Evolutionary conservation across 2,797 vertebrate species (phyloP), one percentile per base, ranked within the genome.

Genomic region (Betta splendens): DNA sequence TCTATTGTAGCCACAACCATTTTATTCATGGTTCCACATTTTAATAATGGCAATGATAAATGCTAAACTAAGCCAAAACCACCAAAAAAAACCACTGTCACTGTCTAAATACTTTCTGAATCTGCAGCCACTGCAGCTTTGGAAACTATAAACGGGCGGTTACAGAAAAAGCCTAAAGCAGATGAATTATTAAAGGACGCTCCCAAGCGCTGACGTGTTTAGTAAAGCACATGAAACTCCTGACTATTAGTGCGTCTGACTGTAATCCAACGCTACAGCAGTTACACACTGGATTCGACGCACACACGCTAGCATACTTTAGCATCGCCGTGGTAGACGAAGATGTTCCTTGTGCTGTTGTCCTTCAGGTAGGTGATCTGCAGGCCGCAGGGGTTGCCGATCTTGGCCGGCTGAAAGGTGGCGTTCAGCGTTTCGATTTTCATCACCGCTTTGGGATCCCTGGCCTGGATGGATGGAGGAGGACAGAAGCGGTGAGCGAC

Each of bases 311-410:
- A 2, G 21, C 1, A 7, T 47, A 98, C 97, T 96, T 98, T 99
- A 39, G 95, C 95, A 2, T 98, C 97, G 22, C 96, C 94, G 0
- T 99, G 97, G 84, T 98, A 98, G 37, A 98, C 91, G 35, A 99
- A 99, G 87, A 99, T 96, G 80, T 99, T 99, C 58, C 97, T 92
- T 61, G 97, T 99, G 91, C 97, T 99, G 72, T 98, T 98, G 92
- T 99, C 97, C 85, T 94, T 97, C 88, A 99, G 73, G 89, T 98
- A 96, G 36, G 97, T 99, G 87, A 98, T 95, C 89, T 98, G 97
- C 65, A 99, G 91, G 4, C 97, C 97, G 0, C 95, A 94, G 0
- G 96, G 94, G 85, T 97, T 97, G 46, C 97, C 96, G 0, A 98
- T 98, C 82, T 99, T 98, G 15, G 92, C 90, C 0, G 97, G 96